Evolutionary conservation across 2,888 invertebrate genomes (phyloP), one percentile per base, ranked within the genome.

Genomic region (Onthophagus sagittarius): DNA sequence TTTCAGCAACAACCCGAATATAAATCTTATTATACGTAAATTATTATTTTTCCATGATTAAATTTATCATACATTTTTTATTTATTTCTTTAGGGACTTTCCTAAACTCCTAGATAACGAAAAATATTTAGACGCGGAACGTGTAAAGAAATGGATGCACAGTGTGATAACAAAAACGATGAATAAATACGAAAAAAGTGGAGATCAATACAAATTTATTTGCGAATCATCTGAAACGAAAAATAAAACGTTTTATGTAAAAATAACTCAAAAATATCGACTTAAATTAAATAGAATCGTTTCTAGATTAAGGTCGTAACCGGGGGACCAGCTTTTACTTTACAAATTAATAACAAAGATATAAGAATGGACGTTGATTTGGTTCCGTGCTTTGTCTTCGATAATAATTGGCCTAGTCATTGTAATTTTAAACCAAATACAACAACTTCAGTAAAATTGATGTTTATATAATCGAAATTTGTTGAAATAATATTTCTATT

Each of bases 281-380:
- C n/a, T 63, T 15, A 31, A 11, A 31, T 70, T 14, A n/a, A 63
- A 31, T 4, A n/a, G 5, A 32, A n/a, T 14, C 62, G 15, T 73
- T 63, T 70, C 31, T 39, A 74, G 74, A 70, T 72, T 71, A 71
- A 71, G 13, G 39, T 71, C n/a, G 62, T 13, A n/a, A 74, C 72
- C n/a, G 33, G 63, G 0, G 89, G 89, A 0, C 90, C 90, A 0
- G 90, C 90, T 2, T 88, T 88, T 78, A 90, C 89, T 0, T 77
- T 90, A 4, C 83, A 83, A 73, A 79, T 89, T 11, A 72, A 64
- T 7, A 79, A 78, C 1, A 71, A 72, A n/a, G 76, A 81, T 14
- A 84, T 86, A 64, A 74, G 76, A 0, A 82, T 90, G 75, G 84
- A 86, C 72, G 85, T 90, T 0, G 89, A 90, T 77, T 78, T 84